phyloP scores from a whole-genome alignment of 2,113 vertebrate species.

The Halichoeres trimaculatus region DNA sequence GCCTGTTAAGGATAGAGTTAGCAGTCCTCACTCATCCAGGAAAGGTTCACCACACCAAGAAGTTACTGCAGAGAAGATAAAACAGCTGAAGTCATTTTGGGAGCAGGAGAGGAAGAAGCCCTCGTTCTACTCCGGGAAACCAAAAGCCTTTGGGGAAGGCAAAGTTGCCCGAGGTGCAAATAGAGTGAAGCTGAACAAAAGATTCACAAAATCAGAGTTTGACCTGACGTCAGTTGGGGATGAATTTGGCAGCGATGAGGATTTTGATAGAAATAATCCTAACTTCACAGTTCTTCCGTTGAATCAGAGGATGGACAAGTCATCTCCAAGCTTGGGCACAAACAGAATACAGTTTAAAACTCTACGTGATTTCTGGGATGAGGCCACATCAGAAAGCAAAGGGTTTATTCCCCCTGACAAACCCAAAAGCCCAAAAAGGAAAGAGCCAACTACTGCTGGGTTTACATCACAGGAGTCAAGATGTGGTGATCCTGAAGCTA shows the following conservation, averaged over 20 bases:
- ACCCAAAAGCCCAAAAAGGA: conserved; percentile 63
- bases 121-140: conserved; percentile 42
- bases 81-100: conserved; percentile 91
- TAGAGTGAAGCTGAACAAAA: conserved; percentile 64
- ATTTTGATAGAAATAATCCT: conserved; percentile 47
- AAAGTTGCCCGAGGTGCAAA: conserved; percentile 30
- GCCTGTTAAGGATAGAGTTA: conserved; percentile 34
- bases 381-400: conserved; percentile 67
- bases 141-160: conserved; percentile 51
- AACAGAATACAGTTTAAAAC: conserved; percentile 86
- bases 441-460: conserved; percentile 62
- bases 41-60: conserved; percentile 52
- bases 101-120: conserved; percentile 82
- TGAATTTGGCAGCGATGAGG: conserved; percentile 53
- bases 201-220: conserved; percentile 73
- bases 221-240: conserved; percentile 71
- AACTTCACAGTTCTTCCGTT: conserved; percentile 82
- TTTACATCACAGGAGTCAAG: conserved; percentile 45
- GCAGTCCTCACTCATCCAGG: conserved; percentile 43
- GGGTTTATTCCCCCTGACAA: conserved; percentile 32
- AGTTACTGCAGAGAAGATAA: conserved; percentile 79
- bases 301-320: conserved; percentile 83
- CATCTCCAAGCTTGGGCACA: conserved; percentile 69
- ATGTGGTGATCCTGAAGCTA: conserved; percentile 37
- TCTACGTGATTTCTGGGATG: conserved; percentile 90